Evolutionary conservation across 2,113 vertebrate species (phyloP).

Genomic region (Heptranchias perlo): DNA sequence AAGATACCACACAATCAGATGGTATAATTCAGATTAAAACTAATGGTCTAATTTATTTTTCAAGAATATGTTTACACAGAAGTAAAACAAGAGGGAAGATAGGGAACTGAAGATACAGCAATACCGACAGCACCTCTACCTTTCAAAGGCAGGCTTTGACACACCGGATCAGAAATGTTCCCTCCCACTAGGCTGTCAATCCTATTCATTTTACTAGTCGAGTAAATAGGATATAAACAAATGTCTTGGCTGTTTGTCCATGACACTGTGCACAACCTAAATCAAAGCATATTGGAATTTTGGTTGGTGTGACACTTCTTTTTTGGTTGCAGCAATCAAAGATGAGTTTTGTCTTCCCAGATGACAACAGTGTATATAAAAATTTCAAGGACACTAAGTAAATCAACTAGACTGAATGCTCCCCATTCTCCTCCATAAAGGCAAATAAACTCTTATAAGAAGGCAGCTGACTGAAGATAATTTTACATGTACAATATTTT

Average conservation of each 20-base stretch:
- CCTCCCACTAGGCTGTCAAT: background rate
- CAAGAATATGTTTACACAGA: background rate
- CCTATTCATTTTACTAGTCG: background rate
- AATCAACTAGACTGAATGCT: background rate
- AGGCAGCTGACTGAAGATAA: background rate
- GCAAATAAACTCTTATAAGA: too few species aligned
- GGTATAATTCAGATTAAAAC: background rate
- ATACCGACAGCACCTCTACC: background rate
- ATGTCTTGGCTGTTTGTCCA: background rate
- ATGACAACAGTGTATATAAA: background rate
- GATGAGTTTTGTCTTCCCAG: background rate
- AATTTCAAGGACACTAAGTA: background rate
- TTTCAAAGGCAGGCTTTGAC: background rate
- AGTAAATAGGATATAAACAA: background rate
- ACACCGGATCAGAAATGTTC: background rate
- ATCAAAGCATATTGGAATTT: background rate
- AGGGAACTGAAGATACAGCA: background rate
- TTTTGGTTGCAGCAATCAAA: background rate
- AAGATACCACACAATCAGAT: background rate
- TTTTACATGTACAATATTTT: background rate
- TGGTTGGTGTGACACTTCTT: background rate
- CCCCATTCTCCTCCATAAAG: background rate
- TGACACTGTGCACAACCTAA: background rate
- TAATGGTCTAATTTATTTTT: background rate
- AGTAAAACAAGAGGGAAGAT: background rate